Base-by-base conservation (phyloP, 2,797 vertebrate genomes). In the Graptemys geographica region DNA sequence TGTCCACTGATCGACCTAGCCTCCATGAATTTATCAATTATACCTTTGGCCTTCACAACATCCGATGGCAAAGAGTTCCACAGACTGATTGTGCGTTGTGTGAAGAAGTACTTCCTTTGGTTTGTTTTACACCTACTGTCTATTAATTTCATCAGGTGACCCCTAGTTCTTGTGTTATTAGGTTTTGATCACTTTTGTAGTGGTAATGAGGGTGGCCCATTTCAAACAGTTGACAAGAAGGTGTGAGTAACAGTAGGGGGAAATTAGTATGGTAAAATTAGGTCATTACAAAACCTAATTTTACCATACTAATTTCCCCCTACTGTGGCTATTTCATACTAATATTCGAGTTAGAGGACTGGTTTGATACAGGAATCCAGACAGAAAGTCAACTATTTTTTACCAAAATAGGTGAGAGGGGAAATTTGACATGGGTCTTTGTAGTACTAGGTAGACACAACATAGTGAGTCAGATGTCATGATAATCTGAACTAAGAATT, bases 391-490 rank as follows among this genome's bases (percentile, higher is more conserved):
- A 89, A 53, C n/a, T 88, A 10, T 6, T 95, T 89, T 18, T 18
- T 25, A 83, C 78, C 90, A 74, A 25, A 59, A 91, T 37, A 84
- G 74, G 12, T 2, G 83, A 92, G 78, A 0, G 47, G 80, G 53
- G 87, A 79, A 95, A 96, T 62, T 87, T 94, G 1, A 2, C 44
- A 69, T 4, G 94, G 79, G 88, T 95, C 84, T 90, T 95, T 95
- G 94, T 93, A 90, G 84, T 74, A 16, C 28, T 53, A 93, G 86
- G 44, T 79, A 62, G 96, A 90, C 41, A 84, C 92, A 93, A 86
- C 41, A 44, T 21, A 23, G 33, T 96, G 94, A 97, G 89, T 97
- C 96, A 97, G 37, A 37, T 3, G 2, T 31, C 88, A 49, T 1
- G 1, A 11, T 11, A 87, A 78, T 74, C 72, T 81, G n/a, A 95